Evolutionary conservation across 2,888 invertebrate genomes (phyloP).

Genomic region (Escarpia spicata): DNA sequence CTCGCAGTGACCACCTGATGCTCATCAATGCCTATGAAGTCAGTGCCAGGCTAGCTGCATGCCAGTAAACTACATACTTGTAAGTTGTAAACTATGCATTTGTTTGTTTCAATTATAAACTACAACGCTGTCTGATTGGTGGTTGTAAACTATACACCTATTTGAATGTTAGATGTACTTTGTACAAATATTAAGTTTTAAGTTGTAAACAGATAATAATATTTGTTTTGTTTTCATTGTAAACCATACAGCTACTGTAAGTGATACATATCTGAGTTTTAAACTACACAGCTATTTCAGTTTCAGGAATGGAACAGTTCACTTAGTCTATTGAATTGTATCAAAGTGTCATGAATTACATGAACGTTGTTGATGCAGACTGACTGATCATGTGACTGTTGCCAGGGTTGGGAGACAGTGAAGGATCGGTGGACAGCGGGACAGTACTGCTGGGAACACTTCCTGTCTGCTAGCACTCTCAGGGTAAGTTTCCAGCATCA

Average conservation of each 20-base stretch:
- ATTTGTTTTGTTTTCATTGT: background rate
- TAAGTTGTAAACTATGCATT: background rate
- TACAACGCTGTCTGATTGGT: background rate
- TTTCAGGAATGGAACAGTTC: background rate
- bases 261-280: background rate
- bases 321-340: background rate
- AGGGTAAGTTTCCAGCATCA: conserved; percentile 52
- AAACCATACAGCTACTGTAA: background rate
- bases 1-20: conserved; percentile 61
- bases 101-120: background rate
- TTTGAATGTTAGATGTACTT: background rate
- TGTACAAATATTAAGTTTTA: background rate
- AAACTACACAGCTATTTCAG: background rate
- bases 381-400: conserved; percentile 19
- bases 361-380: background rate
- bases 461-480: conserved; percentile 75
- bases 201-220: background rate
- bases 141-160: background rate
- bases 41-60: background rate
- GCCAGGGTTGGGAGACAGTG: conserved; percentile 56
- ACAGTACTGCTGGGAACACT: conserved; percentile 79
- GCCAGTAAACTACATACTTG: too few relatives aligned
- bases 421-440: conserved; percentile 48
- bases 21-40: conserved; percentile 73
- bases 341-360: background rate